Conservation (phyloP, 2,113 vertebrate genomes). For the Aphyosemion australe region DNA sequence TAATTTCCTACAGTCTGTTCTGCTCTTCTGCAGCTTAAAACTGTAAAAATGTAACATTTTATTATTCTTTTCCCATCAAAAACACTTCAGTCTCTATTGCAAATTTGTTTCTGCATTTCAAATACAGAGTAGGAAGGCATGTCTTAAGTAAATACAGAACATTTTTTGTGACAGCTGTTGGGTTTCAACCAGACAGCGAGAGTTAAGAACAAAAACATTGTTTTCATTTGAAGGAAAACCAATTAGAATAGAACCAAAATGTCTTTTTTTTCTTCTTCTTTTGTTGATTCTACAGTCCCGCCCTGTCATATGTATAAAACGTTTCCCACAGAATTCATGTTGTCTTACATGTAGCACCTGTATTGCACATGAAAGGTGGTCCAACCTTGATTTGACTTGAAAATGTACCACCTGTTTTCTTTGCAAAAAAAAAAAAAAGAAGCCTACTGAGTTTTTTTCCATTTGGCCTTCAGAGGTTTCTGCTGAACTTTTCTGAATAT, state of each 20-base stretch:
- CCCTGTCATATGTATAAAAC: not conserved
- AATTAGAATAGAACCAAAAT: not conserved
- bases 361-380: not conserved
- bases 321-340: not conserved
- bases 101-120: not conserved
- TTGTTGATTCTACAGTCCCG: not conserved
- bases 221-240: not conserved
- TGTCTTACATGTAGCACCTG: not conserved
- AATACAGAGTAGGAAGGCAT: not conserved
- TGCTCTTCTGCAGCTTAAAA: not conserved
- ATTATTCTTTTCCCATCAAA: not conserved
- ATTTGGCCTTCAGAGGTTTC: not conserved
- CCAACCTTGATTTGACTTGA: not conserved
- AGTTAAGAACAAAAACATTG: not conserved
- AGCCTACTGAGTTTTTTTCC: not conserved
- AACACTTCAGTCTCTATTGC: not conserved
- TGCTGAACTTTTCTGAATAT: not conserved
- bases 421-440: not conserved
- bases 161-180: slow-evolving; percentile 9
- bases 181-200: not conserved
- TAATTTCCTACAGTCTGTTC: slow-evolving; percentile 10
- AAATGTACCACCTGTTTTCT: not conserved
- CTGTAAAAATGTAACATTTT: not conserved
- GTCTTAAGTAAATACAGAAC: not conserved
- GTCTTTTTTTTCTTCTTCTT: not conserved